Evolutionary conservation across 2,113 vertebrate species (phyloP), one percentile per base, ranked within the genome.

Genomic region (Poeciliopsis turrubarensis): DNA sequence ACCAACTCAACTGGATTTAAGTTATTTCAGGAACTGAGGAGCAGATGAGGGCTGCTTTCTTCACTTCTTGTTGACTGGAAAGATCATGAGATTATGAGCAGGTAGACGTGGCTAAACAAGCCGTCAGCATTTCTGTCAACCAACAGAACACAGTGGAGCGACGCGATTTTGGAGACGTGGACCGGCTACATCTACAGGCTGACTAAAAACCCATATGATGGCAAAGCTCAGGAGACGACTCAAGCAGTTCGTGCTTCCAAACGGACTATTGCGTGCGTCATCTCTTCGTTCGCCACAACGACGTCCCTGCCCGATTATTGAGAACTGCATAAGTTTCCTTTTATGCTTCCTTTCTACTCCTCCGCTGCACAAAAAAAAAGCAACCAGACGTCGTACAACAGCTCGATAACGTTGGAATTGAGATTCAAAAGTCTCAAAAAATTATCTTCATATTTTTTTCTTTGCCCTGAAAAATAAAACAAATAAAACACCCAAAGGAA

Each of bases 301-400:
- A 80, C 87, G 79, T 66, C 79, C 60, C 73, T 70, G 69, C n/a
- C 79, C 32, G 62, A 76, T 31, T 65, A 27, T 77, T 31, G 68
- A 73, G 47, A 80, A 77, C 75, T 39, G 72, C 69, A 74, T 83
- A 30, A 22, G n/a, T 41, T 80, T 84, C 80, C 68, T 80, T 30
- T 77, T 60, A 79, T 29, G 65, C 75, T 87, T 78, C 54, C 71
- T 44, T 60, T 86, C 71, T 68, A 61, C 66, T 82, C 81, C 74
- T 70, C 83, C 72, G 85, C 80, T 84, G 85, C 80, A 92, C 85
- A 93, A 93, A 90, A 89, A n/a, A 72, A 87, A 51, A 70, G 77
- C 44, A 86, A 90, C 87, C 89, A 92, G 89, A 93, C 84, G 78
- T 91, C 85, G 81, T 89, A 94, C 90, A 90, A 93, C 91, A 90